These are phyloP conservation scores for Panopea generosa DNA, from an alignment of 2,888 invertebrate species.

Conservation along the genomic window DNA sequence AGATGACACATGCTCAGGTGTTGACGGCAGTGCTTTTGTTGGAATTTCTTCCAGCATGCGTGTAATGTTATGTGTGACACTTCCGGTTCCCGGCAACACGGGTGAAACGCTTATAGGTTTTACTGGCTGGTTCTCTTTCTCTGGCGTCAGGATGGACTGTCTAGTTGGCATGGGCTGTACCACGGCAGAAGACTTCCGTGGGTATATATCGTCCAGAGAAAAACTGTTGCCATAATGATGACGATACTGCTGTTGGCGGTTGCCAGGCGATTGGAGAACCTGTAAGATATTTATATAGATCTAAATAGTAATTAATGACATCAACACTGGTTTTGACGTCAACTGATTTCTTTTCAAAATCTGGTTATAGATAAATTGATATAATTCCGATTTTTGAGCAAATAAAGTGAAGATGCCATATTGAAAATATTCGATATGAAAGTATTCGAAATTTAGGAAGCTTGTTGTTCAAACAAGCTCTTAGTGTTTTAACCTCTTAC, in stretches of 20 bases:
- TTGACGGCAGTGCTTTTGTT: constrained; percentile 17
- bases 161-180: constrained; percentile 34
- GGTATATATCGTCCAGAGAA: not conserved
- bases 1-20: constrained; percentile 4
- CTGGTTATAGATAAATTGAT: too few relatives aligned
- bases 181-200: not conserved
- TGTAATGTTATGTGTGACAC: constrained; percentile 55
- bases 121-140: constrained; percentile 51
- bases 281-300: not conserved
- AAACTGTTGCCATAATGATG: not conserved
- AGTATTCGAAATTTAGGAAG: too few relatives aligned
- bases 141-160: constrained; percentile 30
- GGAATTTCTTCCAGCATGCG: too few relatives aligned
- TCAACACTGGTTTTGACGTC: too few relatives aligned
- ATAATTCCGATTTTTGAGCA: too few relatives aligned
- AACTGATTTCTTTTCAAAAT: too few relatives aligned
- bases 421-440: too few relatives aligned
- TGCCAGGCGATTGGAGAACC: not conserved
- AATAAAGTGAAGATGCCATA: too few relatives aligned
- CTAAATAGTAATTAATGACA: not conserved
- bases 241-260: not conserved
- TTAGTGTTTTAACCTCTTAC: too few relatives aligned
- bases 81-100: constrained; percentile 49
- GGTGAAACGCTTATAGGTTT: constrained; percentile 46
- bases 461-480: too few relatives aligned